Percentiles rank a stretch among this genome's conserved stretches.
phyloP scores from a whole-genome alignment of 2,888 invertebrate species.

The Pachycephus smyrnensis region DNA sequence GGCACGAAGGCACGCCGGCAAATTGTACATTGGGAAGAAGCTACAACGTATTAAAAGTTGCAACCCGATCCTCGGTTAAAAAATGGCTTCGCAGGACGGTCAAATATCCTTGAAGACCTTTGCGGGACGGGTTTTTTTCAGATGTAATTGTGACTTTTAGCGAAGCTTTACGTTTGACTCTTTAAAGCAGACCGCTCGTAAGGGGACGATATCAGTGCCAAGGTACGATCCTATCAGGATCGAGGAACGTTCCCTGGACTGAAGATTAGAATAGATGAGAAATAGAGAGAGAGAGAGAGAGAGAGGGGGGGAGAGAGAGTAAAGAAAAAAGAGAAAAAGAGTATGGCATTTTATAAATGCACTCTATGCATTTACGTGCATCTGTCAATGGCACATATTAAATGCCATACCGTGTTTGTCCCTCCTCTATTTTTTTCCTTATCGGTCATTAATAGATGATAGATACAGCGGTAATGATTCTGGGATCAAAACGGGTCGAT shows the following conservation, averaged over 20 bases:
- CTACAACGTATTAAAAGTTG: constrained; percentile 37
- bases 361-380: constrained; percentile 5
- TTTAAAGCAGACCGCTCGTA: background rate
- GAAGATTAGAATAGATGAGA: background rate
- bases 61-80: constrained; percentile 22
- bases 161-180: background rate
- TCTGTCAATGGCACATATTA: constrained; percentile 2
- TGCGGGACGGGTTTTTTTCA: background rate
- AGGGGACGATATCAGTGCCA: background rate
- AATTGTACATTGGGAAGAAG: constrained; percentile 30
- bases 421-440: background rate
- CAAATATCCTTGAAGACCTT: background rate
- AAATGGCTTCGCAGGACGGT: constrained; percentile 26
- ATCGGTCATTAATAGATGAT: constrained; percentile 14
- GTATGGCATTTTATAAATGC: constrained; percentile 6
- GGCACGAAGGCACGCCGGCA: constrained; percentile 31
- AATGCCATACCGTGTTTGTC: background rate
- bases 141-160: constrained; percentile 1
- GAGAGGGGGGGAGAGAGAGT: background rate
- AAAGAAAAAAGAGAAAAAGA: constrained; percentile 11
- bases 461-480: constrained; percentile 16
- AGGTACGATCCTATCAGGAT: background rate
- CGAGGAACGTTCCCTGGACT: background rate
- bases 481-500: constrained; percentile 19
- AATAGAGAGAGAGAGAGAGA: background rate